A percentile compares a stretch with the other conserved stretches of the same genome.
Conservation (phyloP, 2,113 vertebrate genomes). For the Odontophorus gujanensis region DNA sequence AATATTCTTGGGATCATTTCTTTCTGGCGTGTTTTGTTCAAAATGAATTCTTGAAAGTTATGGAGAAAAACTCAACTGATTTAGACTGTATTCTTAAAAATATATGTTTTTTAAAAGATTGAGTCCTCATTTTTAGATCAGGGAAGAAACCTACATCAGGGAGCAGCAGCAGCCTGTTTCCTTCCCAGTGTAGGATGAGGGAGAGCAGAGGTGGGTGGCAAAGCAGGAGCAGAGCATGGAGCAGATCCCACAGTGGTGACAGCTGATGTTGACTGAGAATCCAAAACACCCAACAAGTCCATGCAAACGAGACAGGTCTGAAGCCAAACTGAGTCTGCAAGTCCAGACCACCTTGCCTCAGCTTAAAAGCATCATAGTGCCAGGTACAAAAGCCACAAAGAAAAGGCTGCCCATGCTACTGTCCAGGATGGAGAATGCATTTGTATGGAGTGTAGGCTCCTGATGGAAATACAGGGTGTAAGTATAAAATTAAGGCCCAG, state of each 20-base stretch:
- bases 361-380: neutral
- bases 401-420: neutral
- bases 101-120: neutral
- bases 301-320: neutral
- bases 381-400: neutral
- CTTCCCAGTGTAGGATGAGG: neutral
- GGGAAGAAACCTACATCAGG: neutral
- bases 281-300: neutral
- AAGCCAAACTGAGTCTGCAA: neutral
- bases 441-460: neutral
- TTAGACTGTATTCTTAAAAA: neutral
- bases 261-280: neutral
- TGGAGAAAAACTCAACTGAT: fast-evolving
- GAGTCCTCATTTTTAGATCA: fast-evolving
- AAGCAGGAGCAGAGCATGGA: neutral
- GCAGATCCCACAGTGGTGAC: neutral
- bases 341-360: neutral
- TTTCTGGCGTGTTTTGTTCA: neutral
- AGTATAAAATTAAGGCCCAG: neutral
- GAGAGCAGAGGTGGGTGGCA: neutral
- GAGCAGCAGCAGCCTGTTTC: neutral
- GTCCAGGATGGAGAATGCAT: neutral
- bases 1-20: neutral
- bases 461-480: neutral
- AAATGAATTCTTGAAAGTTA: neutral